Evolutionary conservation across 2,888 invertebrate genomes (phyloP).

Genomic region (Drosophila subsilvestris): DNA sequence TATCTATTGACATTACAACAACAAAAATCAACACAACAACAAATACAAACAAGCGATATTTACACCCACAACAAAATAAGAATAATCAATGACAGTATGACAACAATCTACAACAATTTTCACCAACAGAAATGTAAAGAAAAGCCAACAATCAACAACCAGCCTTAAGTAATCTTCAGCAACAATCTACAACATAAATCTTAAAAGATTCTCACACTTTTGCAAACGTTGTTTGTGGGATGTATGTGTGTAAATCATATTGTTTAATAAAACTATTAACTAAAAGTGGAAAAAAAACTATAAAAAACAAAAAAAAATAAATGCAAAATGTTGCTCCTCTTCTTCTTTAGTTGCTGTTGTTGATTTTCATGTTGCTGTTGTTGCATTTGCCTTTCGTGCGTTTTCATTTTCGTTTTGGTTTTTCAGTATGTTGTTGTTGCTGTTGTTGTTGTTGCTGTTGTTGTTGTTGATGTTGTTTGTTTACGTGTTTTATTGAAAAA

Average conservation of each 20-base stretch:
- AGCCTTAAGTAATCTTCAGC: not conserved
- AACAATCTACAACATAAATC: slow-evolving; percentile 20
- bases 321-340: slow-evolving; percentile 39
- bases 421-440: slow-evolving; percentile 44
- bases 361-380: slow-evolving; percentile 27
- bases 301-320: slow-evolving; percentile 39
- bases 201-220: slow-evolving; percentile 67
- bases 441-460: slow-evolving; percentile 63
- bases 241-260: slow-evolving; percentile 16
- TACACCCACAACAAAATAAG: not conserved
- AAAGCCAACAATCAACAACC: slow-evolving; percentile 49
- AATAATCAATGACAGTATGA: not conserved
- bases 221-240: slow-evolving; percentile 47
- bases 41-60: not conserved
- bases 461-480: slow-evolving; percentile 65
- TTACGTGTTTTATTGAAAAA: slow-evolving; percentile 79
- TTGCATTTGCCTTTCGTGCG: slow-evolving; percentile 21
- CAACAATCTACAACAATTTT: not conserved
- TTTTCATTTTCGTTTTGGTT: slow-evolving; percentile 64
- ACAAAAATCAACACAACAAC: slow-evolving; percentile 7
- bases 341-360: slow-evolving; percentile 11
- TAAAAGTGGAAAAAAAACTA: slow-evolving; percentile 48
- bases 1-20: slow-evolving; percentile 25
- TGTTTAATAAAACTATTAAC: slow-evolving; percentile 52
- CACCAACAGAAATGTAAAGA: slow-evolving; percentile 5